A percentile compares a stretch with the other conserved stretches of the same genome.
These are phyloP conservation scores for Pheosia tremula DNA, from an alignment of 2,888 invertebrate species.

Conservation along the genomic window DNA sequence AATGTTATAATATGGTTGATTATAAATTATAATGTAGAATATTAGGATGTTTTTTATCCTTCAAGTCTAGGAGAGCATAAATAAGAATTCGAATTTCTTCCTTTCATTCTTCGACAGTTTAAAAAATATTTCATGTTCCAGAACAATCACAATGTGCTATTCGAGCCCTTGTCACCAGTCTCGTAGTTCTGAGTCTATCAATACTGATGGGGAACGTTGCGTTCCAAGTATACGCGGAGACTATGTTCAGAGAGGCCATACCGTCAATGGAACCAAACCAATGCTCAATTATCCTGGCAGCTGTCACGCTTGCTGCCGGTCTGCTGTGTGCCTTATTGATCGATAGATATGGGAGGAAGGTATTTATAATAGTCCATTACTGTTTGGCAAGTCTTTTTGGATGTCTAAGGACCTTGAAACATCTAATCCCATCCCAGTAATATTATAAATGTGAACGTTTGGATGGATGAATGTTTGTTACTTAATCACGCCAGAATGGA, in stretches of 20 bases:
- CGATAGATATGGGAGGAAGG: slow-evolving; percentile 66
- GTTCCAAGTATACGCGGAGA: slow-evolving; percentile 69
- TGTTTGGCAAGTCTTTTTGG: background rate
- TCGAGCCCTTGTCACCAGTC: slow-evolving; percentile 50
- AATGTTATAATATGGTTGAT: no score
- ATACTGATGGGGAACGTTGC: slow-evolving; percentile 67
- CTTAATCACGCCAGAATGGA: no score
- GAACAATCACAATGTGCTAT: slow-evolving; percentile 64
- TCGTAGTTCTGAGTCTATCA: slow-evolving; percentile 52
- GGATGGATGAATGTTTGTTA: no score
- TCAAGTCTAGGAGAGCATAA: no score
- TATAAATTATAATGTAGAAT: no score
- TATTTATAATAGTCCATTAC: slow-evolving; percentile 17
- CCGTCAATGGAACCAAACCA: slow-evolving; percentile 62
- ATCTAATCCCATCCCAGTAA: no score
- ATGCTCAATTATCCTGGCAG: slow-evolving; percentile 60
- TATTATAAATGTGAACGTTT: no score
- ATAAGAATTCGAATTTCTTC: no score
- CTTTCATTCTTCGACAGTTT: background rate
- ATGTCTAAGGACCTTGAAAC: no score
- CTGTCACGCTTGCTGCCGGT: slow-evolving; percentile 55
- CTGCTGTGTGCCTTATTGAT: slow-evolving; percentile 52
- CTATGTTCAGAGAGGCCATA: slow-evolving; percentile 62
- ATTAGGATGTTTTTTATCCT: no score
- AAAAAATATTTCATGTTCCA: slow-evolving; percentile 31